Evolutionary conservation across 2,888 invertebrate species (phyloP), one percentile per base, ranked within the genome.

Genomic region (Luperina testacea): DNA sequence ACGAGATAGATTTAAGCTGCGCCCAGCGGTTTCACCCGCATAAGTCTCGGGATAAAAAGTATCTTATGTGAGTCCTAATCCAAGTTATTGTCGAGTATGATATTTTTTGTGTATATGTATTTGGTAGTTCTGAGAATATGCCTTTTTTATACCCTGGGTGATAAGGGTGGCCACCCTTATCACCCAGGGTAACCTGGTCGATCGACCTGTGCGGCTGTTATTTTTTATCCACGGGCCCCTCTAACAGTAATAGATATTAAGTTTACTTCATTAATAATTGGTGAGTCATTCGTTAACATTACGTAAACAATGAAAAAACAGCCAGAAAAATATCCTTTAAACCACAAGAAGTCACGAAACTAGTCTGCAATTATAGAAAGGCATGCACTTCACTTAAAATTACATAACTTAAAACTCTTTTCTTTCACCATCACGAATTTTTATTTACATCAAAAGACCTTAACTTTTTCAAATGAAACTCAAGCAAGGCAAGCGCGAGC

Each of bases 391-490:
- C 42, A 38, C 59, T 61, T 17, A 32, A 53, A 80, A 69, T 57
- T 57, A n/a, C n/a, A n/a, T n/a, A 77, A 82, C 38, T 82, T 57
- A 57, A 53, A 61, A 63, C 45, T 76, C 20, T 77, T 74, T 81
- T 57, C 61, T 80, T 75, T 68, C 0, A 82, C 68, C 61, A 38
- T 57, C 45, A 63, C 61, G 53, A 57, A 8, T 80, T 75, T 82
- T 75, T 63, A 48, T 77, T 82, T 57, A 82, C 77, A 68, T 61
- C 27, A 45, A 80, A 81, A 67, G 51, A 48, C 17, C 1, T 32
- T 45, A 76, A 63, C 45, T 82, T 81, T 68, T 15, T 76, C 24
- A 63, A 77, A 76, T 72, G 45, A 75, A 70, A 85, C 72, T 65
- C 17, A 48, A 77, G 48, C 61, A 57, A 63, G 42, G 67, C 81